phyloP scores from a whole-genome alignment of 2,888 invertebrate species.

The Parnassius smintheus region DNA sequence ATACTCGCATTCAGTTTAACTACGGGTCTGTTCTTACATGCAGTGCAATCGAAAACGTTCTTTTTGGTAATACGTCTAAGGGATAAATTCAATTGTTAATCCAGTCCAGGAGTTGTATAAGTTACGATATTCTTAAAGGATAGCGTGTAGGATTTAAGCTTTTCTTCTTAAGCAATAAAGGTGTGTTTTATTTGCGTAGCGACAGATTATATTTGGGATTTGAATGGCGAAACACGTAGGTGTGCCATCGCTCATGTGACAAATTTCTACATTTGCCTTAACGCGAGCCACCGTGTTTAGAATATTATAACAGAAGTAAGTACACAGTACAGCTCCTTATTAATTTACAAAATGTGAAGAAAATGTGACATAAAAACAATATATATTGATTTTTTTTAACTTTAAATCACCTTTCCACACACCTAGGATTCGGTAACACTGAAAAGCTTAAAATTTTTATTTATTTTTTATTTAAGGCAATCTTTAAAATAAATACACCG shows the following conservation, averaged over 20 bases:
- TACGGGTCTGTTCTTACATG: slow-evolving; percentile 50
- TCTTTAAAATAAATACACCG: no score
- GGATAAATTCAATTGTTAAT: slow-evolving; percentile 73
- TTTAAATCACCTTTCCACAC: no score
- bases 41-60: slow-evolving; percentile 61
- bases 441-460: no score
- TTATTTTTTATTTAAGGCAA: no score
- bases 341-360: slow-evolving; percentile 69
- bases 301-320: slow-evolving; percentile 70
- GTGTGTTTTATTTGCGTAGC: slow-evolving; percentile 76
- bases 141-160: slow-evolving; percentile 70
- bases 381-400: no score
- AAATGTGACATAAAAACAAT: slow-evolving; percentile 9
- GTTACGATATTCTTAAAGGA: slow-evolving; percentile 67
- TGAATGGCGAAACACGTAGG: slow-evolving; percentile 77
- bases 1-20: slow-evolving; percentile 70
- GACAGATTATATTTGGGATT: slow-evolving; percentile 78
- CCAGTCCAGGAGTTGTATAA: slow-evolving; percentile 58
- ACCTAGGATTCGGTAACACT: no score
- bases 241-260: slow-evolving; percentile 81
- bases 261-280: slow-evolving; percentile 81
- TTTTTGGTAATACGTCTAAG: slow-evolving; percentile 69
- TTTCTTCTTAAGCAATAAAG: slow-evolving; percentile 79
- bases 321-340: slow-evolving; percentile 61
- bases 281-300: slow-evolving; percentile 76